Conservation (phyloP, 1,140 invertebrate genomes). For the Myzus persicae region DNA sequence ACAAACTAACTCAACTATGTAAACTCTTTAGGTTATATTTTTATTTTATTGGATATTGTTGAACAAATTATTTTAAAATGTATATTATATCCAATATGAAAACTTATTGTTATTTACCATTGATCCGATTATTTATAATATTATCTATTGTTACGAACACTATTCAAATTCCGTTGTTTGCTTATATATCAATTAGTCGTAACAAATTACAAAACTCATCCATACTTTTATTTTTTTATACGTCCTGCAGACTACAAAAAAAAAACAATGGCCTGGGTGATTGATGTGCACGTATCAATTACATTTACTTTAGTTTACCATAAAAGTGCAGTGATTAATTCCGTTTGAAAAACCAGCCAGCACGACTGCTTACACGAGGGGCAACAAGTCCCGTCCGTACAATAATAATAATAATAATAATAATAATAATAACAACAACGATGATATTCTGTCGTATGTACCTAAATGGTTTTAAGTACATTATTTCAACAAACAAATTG, state of each 20-base stretch:
- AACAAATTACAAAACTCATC: neutral
- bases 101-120: neutral
- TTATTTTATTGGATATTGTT: too few relatives aligned
- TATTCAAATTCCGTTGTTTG: neutral
- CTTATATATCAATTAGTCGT: neutral
- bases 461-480: neutral
- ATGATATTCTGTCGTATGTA: neutral
- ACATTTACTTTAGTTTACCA: neutral
- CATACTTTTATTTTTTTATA: neutral
- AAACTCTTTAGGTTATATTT: neutral
- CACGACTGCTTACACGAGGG: neutral
- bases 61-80: too few relatives aligned
- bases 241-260: neutral
- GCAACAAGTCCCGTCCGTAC: neutral
- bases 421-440: neutral
- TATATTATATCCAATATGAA: too few relatives aligned
- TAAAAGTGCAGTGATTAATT: neutral
- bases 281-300: neutral
- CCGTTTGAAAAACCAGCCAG: neutral
- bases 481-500: neutral
- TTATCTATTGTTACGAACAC: neutral
- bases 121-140: neutral
- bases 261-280: neutral
- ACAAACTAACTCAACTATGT: neutral
- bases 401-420: too few relatives aligned